Evolutionary conservation across 2,797 vertebrate species (phyloP), one percentile per base, ranked within the genome.

Genomic region (Rhodeus uyekii): DNA sequence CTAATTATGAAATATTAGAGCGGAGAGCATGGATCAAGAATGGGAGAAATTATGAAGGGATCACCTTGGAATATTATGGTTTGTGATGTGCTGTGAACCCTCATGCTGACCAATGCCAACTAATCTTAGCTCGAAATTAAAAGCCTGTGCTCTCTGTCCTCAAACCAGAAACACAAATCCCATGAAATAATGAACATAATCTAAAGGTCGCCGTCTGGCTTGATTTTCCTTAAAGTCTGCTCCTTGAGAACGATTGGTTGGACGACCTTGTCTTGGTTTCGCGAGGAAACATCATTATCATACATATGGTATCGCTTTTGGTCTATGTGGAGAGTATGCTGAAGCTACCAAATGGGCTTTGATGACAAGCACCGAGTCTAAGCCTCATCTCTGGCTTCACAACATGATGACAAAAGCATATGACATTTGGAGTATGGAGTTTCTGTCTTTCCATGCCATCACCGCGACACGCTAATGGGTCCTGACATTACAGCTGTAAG

Each of bases 1-100:
- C 94, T 94, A 95, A 95, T 95, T 94, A 95, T 93, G 88, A 92
- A 88, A 91, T 93, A 93, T 93, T 90, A 89, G 87, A 88, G 88
- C 34, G 82, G 84, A 80, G 88, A 87, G 89, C 82, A 88, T 85
- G 84, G 87, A 89, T 87, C 85, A 19, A 84, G 85, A 88, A 91
- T 88, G 89, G 90, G 84, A 86, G 87, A 92, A 92, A 93, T 92
- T 90, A 92, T 81, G 76, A 90, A 90, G 86, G 87, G 88, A 88
- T 89, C 81, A 85, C 55, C 88, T 89, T 90, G 84, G 58, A 87
- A 86, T 86, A 85, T 88, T 82, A 83, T n/a, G 63, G 81, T 71
- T 75, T 75, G 68, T 67, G 82, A 82, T 83, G 81, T 76, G 58
- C 72, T 67, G 50, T 55, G 78, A 85, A 80, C 82, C 75, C 72